These are phyloP conservation scores for Sebastes oblongus DNA, from an alignment of 2,797 vertebrate species.

Conservation along the genomic window DNA sequence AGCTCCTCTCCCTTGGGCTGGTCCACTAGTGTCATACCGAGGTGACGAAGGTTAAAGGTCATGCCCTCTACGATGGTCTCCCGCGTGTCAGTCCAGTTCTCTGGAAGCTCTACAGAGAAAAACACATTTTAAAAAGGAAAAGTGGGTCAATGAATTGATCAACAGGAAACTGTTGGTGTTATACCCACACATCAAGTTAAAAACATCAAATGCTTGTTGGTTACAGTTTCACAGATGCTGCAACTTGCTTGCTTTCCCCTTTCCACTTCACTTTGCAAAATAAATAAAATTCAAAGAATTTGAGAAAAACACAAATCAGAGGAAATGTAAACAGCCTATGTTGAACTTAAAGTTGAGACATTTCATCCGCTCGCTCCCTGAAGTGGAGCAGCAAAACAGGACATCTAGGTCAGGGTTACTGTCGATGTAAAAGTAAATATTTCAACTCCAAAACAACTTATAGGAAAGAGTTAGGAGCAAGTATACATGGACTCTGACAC, in stretches of 20 bases:
- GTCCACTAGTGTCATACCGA: slow-evolving; percentile 96
- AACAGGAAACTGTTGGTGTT: background rate
- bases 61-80: slow-evolving; percentile 95
- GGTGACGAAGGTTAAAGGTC: slow-evolving; percentile 93
- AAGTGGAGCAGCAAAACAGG: slow-evolving; percentile 22
- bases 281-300: slow-evolving; percentile 30
- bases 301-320: slow-evolving; percentile 43
- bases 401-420: slow-evolving; percentile 61
- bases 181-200: background rate
- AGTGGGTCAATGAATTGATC: slow-evolving; percentile 2
- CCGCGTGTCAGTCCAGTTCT: slow-evolving; percentile 96
- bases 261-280: slow-evolving; percentile 15
- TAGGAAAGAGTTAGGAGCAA: background rate
- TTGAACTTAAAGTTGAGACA: slow-evolving; percentile 29
- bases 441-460: slow-evolving; percentile 47
- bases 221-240: background rate
- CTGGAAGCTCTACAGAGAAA: slow-evolving; percentile 87
- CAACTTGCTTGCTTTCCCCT: background rate
- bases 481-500: slow-evolving; percentile 37
- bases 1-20: slow-evolving; percentile 95
- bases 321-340: slow-evolving; percentile 51
- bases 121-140: background rate
- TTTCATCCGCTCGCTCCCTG: slow-evolving; percentile 28
- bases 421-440: slow-evolving; percentile 62
- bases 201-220: slow-evolving; percentile 22